Conservation (phyloP, 2,113 vertebrate species). For the Lamprotornis superbus region DNA sequence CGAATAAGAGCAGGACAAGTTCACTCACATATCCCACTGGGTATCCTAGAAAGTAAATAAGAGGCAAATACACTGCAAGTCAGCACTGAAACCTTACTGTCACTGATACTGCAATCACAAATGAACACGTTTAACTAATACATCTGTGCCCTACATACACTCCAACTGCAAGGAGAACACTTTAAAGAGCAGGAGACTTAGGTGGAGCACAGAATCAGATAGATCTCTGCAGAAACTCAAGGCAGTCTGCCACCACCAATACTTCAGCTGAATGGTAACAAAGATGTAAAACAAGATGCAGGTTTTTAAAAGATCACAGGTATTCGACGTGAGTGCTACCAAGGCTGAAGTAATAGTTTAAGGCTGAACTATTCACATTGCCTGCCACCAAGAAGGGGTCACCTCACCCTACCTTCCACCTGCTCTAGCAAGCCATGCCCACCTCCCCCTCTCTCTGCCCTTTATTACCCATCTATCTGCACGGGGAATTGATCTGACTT, state of each 20-base stretch:
- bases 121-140: neutral
- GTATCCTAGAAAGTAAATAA: conserved; percentile 15
- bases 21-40: neutral
- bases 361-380: neutral
- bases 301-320: neutral
- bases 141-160: neutral
- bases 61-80: neutral
- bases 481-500: neutral
- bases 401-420: neutral
- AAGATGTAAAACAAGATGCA: neutral
- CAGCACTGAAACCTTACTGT: conserved; percentile 24
- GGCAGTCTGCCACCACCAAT: neutral
- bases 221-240: neutral
- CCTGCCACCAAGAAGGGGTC: neutral
- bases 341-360: neutral
- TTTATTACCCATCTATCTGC: neutral
- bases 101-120: neutral
- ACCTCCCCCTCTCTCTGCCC: fast-evolving
- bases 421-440: neutral
- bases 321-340: neutral
- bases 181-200: neutral
- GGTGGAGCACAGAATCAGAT: neutral
- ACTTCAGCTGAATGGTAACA: neutral
- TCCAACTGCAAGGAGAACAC: neutral
- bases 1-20: neutral